Conservation (phyloP, 2,113 vertebrate genomes). For the Caretta caretta region DNA sequence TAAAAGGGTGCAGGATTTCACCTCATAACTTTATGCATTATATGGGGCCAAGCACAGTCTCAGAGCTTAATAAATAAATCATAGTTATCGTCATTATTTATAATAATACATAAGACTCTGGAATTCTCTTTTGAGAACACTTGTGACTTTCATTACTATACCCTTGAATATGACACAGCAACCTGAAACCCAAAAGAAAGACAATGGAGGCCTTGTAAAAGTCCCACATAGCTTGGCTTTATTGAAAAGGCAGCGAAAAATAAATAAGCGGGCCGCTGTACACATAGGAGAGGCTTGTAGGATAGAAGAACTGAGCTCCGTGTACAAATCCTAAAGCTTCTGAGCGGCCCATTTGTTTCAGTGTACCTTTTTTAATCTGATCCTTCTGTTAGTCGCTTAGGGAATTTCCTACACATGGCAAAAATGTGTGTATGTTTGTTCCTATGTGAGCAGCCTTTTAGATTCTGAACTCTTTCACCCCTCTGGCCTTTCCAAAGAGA, state of each 20-base stretch:
- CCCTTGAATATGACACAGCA: background rate
- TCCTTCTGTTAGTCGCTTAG: background rate
- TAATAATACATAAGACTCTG: background rate
- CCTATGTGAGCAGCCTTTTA: background rate
- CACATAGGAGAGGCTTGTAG: background rate
- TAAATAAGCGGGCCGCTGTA: rapidly evolving
- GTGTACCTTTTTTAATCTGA: background rate
- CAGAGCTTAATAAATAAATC: background rate
- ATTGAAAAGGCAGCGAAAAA: background rate
- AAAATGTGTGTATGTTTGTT: background rate
- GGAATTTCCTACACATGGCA: background rate
- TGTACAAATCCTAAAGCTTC: background rate
- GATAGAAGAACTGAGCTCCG: background rate
- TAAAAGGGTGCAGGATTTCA: too few relatives aligned
- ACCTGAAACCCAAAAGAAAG: background rate
- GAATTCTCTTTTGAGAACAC: background rate
- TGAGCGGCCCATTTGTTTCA: background rate
- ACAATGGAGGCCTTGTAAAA: background rate
- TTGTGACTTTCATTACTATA: background rate
- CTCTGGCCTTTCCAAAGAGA: background rate
- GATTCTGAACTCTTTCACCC: background rate
- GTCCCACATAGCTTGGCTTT: background rate
- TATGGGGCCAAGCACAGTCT: background rate
- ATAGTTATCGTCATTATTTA: background rate
- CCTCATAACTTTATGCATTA: background rate